phyloP scores from a whole-genome alignment of 1,140 invertebrate genomes.

The Gonioctena quinquepunctata region DNA sequence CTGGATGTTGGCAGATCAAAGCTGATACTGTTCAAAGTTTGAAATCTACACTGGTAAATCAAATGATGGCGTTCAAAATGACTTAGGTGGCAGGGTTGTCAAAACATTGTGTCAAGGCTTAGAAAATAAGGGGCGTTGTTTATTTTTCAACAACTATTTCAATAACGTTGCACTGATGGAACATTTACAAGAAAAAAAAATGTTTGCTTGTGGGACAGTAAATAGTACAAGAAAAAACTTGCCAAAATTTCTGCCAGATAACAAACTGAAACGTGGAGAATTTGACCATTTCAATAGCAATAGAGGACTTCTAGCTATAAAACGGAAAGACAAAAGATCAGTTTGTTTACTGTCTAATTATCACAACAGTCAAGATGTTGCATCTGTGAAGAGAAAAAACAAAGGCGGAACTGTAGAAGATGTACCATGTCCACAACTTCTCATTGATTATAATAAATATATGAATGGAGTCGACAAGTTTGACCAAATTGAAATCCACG shows the following conservation, averaged over 20 bases:
- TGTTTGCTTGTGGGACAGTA: neutral
- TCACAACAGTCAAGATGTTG: neutral
- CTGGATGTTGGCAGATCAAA: slow-evolving; percentile 37
- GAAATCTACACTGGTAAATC: neutral
- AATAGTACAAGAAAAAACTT: neutral
- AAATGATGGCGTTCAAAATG: neutral
- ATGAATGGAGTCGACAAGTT: neutral
- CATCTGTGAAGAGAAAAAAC: neutral
- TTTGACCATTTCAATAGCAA: neutral
- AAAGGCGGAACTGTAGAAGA: neutral
- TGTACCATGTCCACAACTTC: neutral
- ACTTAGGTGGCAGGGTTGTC: neutral
- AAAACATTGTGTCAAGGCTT: neutral
- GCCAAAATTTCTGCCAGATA: neutral
- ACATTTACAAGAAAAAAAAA: neutral
- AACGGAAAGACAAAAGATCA: neutral
- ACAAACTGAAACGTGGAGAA: neutral
- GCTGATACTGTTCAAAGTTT: neutral
- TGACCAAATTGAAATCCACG: neutral
- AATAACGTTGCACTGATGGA: neutral
- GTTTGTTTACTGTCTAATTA: neutral
- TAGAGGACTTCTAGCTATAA: neutral
- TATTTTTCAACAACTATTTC: neutral
- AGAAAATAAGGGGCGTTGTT: neutral
- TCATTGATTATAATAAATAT: neutral